A percentile compares a stretch with the other conserved stretches of the same genome.
Evolutionary conservation across 2,113 vertebrate species (phyloP).

Genomic region (Heloderma charlesbogerti): DNA sequence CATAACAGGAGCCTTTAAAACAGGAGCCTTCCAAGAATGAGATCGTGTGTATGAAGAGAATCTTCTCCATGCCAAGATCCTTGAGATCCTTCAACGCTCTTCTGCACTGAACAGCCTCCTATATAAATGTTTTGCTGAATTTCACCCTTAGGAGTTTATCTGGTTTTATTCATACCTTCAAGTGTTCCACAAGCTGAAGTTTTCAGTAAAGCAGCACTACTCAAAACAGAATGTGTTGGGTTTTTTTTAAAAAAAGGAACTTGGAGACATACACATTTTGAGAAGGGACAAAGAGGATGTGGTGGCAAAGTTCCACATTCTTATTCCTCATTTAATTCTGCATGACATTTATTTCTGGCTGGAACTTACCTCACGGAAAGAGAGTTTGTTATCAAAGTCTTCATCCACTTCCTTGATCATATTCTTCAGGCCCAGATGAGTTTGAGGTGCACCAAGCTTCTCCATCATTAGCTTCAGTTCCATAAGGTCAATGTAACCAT

Average conservation of each 20-base stretch:
- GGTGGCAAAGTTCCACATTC: background rate
- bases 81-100: background rate
- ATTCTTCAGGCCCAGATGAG: slow-evolving; percentile 81
- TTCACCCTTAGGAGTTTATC: background rate
- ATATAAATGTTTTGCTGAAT: background rate
- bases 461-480: slow-evolving; percentile 86
- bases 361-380: slow-evolving; percentile 78
- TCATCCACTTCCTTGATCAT: slow-evolving; percentile 86
- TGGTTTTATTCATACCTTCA: background rate
- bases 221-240: background rate
- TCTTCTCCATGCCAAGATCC: background rate
- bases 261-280: background rate
- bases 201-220: background rate
- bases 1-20: background rate
- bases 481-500: slow-evolving; percentile 83
- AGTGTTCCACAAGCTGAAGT: background rate
- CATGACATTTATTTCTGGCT: background rate
- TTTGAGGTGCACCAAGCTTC: slow-evolving; percentile 82
- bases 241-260: background rate
- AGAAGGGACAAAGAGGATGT: background rate
- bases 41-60: background rate
- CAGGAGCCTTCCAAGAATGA: background rate
- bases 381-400: slow-evolving; percentile 82
- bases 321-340: background rate
- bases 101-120: background rate